Evolutionary conservation across 2,113 vertebrate species (phyloP), one percentile per base, ranked within the genome.

Genomic region (Charadrius vociferus): DNA sequence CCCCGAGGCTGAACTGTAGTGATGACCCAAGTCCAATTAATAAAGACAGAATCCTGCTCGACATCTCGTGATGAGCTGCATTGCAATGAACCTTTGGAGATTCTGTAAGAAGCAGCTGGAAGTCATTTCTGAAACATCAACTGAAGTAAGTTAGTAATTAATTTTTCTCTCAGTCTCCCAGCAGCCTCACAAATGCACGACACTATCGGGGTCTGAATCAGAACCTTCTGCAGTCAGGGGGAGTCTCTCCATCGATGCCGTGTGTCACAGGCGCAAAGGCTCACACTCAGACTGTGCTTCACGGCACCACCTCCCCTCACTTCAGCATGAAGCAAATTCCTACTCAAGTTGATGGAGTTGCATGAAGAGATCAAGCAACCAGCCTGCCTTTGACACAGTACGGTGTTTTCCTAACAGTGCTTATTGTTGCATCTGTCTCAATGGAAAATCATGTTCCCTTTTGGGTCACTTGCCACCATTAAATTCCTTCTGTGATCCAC

Each of bases 1-100:
- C 43, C 77, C 70, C 0, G 1, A 81, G 56, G 88, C 88, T 95
- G 70, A 89, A 68, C 75, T 89, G 52, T 34, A 89, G 58, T 22
- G 70, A 55, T 85, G 96, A 86, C 85, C 63, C 6, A 21, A 87
- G 73, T n/a, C 58, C 91, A 94, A 88, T 85, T 77, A 88, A 74
- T 11, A 77, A 70, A 95, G 61, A 70, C 74, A 92, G 63, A 90
- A 96, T 32, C 49, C 83, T 17, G 7, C 12, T 32, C 83, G 87
- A 62, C 45, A 84, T 29, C 77, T 84, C 22, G 22, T 24, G 49
- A 50, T 50, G 72, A 88, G 49, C 52, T 81, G 86, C 36, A 72
- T 9, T 53, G 55, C 75, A 71, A 12, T 19, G 47, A 91, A 71
- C 77, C 39, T 81, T 75, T 6, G 2, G 41, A 90, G 72, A 50